phyloP scores from a whole-genome alignment of 2,888 invertebrate genomes.

The Gerris lacustris region DNA sequence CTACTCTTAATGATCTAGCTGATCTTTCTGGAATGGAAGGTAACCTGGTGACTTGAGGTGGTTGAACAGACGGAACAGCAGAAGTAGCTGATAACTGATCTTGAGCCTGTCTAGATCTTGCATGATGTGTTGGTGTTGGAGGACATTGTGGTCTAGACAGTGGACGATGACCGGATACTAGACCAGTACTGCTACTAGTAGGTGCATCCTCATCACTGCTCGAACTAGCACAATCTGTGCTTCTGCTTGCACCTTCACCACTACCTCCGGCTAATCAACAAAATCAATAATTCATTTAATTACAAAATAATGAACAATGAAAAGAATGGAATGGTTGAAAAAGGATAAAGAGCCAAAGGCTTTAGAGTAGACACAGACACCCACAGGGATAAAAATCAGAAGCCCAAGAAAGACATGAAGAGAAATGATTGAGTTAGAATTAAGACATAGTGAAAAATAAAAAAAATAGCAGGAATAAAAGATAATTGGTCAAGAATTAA shows the following conservation, averaged over 20 bases:
- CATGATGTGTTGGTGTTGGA: constrained; percentile 78
- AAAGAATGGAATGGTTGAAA: constrained; percentile 36
- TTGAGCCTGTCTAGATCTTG: constrained; percentile 33
- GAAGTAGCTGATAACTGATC: constrained; percentile 12
- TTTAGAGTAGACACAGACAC: no score
- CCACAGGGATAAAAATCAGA: no score
- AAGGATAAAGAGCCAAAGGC: no score
- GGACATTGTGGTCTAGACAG: constrained; percentile 54
- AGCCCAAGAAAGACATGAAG: no score
- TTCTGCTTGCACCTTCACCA: not conserved
- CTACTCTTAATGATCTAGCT: constrained; percentile 46
- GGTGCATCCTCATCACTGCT: constrained; percentile 36
- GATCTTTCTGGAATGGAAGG: constrained; percentile 72
- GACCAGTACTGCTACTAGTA: not conserved
- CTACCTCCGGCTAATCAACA: not conserved
- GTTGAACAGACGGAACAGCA: constrained; percentile 15
- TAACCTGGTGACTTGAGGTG: constrained; percentile 46
- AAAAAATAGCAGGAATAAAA: no score
- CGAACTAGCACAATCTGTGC: not conserved
- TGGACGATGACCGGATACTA: not conserved
- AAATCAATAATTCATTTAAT: no score
- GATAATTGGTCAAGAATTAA: no score
- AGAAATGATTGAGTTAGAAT: no score
- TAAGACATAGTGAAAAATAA: no score
- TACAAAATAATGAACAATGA: constrained; percentile 20